A percentile compares a stretch with the other conserved stretches of the same genome.
Conservation (phyloP, 2,888 invertebrate species). For the Mystacides longicornis region DNA sequence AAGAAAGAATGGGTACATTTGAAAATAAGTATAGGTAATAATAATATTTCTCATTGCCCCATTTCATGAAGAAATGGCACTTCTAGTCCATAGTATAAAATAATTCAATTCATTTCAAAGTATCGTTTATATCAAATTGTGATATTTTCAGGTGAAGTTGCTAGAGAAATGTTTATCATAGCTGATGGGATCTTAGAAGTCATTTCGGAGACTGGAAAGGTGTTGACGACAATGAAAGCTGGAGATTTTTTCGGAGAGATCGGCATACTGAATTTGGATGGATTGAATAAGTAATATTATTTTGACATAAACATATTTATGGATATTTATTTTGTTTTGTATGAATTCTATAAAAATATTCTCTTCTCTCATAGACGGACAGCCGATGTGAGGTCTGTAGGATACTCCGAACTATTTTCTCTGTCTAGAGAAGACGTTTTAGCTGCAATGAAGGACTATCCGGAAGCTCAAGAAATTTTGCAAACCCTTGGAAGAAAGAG, state of each 20-base stretch:
- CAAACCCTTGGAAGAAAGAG: constrained; percentile 81
- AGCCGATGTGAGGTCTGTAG: constrained; percentile 92
- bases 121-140: not conserved
- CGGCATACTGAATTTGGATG: constrained; percentile 91
- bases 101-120: no score
- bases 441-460: constrained; percentile 94
- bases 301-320: not conserved
- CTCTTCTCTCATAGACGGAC: constrained; percentile 62
- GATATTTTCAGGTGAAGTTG: constrained; percentile 60
- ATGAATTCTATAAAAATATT: not conserved
- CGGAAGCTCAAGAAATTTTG: constrained; percentile 91
- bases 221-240: constrained; percentile 92
- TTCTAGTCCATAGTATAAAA: no score
- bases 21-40: no score
- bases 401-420: constrained; percentile 91
- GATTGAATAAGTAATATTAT: constrained; percentile 76
- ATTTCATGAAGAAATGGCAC: not conserved
- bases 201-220: constrained; percentile 86
- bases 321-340: not conserved
- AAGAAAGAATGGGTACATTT: no score
- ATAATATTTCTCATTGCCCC: not conserved
- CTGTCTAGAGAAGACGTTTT: constrained; percentile 89
- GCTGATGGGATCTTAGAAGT: constrained; percentile 95
- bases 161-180: constrained; percentile 97
- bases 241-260: constrained; percentile 98